Base-by-base conservation (phyloP, 2,113 vertebrate genomes). In the Phalacrocorax pelagicus region DNA sequence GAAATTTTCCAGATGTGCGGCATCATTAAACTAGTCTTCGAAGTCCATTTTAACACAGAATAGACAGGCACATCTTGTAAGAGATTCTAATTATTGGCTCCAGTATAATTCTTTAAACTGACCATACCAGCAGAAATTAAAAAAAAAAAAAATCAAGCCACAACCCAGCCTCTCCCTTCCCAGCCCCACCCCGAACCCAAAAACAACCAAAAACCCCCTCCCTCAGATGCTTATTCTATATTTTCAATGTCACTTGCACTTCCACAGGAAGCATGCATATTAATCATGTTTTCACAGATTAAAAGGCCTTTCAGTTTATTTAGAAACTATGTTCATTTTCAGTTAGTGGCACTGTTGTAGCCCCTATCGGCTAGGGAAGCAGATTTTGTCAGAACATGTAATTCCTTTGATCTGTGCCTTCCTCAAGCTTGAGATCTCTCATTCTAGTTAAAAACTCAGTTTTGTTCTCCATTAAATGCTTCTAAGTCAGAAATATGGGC, bases 101-200 rank as follows among this genome's bases (percentile, higher is more conserved):
- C 78, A 34, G 5, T 57, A 15, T 79, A 70, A 57, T 63, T 74
- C 36, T 90, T 88, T 88, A 44, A 49, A 38, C 4, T 69, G n/a
- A 29, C 11, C 16, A 2, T 84, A 52, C 13, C 11, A 81, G 5
- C 16, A 92, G 40, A 30, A 81, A 78, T 78, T 42, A 81, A 80
- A 93, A 74, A 17, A 10, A 71, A 32, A 46, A 46, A 46, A 46
- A 46, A 18, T 18, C 17, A 57, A 26, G 23, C 11, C 10, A 52
- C 23, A 78, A 87, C 24, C 22, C 11, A 38, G 55, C 7, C 24
- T 12, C 6, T 12, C 6, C 24, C 29, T 24, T 26, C 32, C 23
- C 17, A 42, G 4, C 26, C 36, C 82, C 1, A 8, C 3, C 14
- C 3, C 5, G 27, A 14, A 12, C 6, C 2, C 29, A 16, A 27